Conservation (phyloP, 2,888 invertebrate genomes). For the Rhagonycha fulva region DNA sequence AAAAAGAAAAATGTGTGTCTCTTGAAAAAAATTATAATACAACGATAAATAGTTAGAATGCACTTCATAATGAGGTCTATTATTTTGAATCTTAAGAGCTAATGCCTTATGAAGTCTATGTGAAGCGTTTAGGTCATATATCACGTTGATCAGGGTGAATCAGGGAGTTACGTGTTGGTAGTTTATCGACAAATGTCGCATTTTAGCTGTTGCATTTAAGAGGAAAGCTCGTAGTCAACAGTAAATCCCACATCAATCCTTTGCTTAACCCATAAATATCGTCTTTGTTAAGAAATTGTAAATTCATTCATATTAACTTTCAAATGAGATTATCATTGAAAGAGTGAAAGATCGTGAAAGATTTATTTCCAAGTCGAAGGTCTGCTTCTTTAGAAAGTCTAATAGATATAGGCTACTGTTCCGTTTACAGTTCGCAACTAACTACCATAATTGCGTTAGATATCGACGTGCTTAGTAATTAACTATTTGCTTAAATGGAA, state of each 20-base stretch:
- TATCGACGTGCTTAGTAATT: not conserved
- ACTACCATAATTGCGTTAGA: not conserved
- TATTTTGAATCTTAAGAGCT: slow-evolving; percentile 42
- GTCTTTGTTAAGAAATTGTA: slow-evolving; percentile 1
- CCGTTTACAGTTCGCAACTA: not conserved
- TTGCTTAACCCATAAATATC: slow-evolving; percentile 6
- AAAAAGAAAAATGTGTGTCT: not conserved
- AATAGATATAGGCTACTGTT: not conserved
- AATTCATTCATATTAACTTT: not conserved
- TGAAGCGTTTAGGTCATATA: slow-evolving; percentile 41
- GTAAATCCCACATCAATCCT: slow-evolving; percentile 15
- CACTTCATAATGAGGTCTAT: slow-evolving; percentile 4
- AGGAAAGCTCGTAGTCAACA: slow-evolving; percentile 17
- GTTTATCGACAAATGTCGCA: slow-evolving; percentile 26
- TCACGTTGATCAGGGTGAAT: slow-evolving; percentile 32
- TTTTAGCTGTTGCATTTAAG: slow-evolving; percentile 26
- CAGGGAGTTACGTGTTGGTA: slow-evolving; percentile 26
- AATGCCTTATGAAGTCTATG: slow-evolving; percentile 46
- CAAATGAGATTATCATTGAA: not conserved
- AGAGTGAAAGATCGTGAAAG: not conserved
- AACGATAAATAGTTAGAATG: not conserved
- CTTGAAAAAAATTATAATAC: no score
- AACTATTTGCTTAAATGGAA: not conserved
- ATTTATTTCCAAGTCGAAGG: slow-evolving; percentile 1
- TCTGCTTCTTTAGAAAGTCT: not conserved